Evolutionary conservation across 2,113 vertebrate genomes (phyloP), one percentile per base, ranked within the genome.

Genomic region (Ctenomys sociabilis): DNA sequence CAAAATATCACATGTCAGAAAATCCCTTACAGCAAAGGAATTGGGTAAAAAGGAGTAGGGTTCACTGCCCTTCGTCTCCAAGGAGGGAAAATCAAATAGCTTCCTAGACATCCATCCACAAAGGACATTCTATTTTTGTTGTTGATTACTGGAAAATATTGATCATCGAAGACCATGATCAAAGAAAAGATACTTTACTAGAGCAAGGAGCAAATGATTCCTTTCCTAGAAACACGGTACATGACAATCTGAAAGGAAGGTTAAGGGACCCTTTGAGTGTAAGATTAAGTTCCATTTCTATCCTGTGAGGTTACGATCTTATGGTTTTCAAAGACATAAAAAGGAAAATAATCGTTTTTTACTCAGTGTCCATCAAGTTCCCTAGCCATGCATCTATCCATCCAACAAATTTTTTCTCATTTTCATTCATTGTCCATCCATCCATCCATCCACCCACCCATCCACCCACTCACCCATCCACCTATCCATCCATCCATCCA

Each of bases 271-370:
- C 5, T 16, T 70, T 64, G 22, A 73, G 12, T 82, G 24, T 57
- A 52, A 57, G 64, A 72, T 24, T 52, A 28, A 35, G 91, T 37
- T 92, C 24, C 30, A 81, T 54, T 90, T 90, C 57, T 77, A 70
- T 13, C 22, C 70, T 40, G 24, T 21, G 28, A 86, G 88, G 45
- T 49, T 88, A 49, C 54, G 64, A 64, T 88, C 52, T 95, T 68
- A 81, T 3, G 1, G 64, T 32, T 90, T 89, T 66, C 61, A 77
- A 90, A 96, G 66, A 82, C 8, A 43, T 72, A 90, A 80, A 61
- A 19, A 91, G 5, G 19, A 89, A 90, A 95, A 85, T 87, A 88
- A 85, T 57, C 28, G 32, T 68, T 94, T 94, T 88, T 49, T 64
- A 87, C 90, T 7, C 68, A 78, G 59, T 66, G 43, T 63, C 13